These are phyloP conservation scores for Aethina tumida DNA, from an alignment of 1,140 invertebrate species.

Conservation along the genomic window DNA sequence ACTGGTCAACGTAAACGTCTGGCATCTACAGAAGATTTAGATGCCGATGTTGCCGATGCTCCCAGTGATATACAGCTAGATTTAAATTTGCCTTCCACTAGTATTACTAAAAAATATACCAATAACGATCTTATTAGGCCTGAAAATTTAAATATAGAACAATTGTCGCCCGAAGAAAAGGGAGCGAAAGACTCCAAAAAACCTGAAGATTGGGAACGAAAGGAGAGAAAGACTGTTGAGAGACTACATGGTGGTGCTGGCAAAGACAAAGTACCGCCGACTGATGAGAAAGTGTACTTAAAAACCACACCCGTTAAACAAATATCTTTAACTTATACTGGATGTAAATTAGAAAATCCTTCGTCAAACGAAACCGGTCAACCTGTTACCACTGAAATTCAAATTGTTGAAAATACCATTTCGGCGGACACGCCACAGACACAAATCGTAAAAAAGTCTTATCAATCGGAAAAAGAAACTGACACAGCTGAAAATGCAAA, in stretches of 20 bases:
- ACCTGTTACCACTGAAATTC: not conserved
- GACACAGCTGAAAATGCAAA: not conserved
- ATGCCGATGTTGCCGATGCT: constrained; percentile 25
- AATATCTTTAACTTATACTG: constrained; percentile 18
- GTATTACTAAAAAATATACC: constrained; percentile 25
- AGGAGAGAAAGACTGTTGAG: constrained; percentile 34
- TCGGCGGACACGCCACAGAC: not conserved
- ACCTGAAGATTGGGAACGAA: constrained; percentile 36
- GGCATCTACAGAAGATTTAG: constrained; percentile 35
- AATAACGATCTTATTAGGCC: constrained; percentile 26
- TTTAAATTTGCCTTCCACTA: constrained; percentile 22
- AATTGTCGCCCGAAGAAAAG: constrained; percentile 37
- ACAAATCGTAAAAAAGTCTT: constrained; percentile 5
- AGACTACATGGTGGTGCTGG: constrained; percentile 37
- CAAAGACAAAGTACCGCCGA: constrained; percentile 26
- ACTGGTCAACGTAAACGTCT: constrained; percentile 30
- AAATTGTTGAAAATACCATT: constrained; percentile 3
- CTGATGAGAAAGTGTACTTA: constrained; percentile 19
- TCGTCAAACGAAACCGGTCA: constrained; percentile 3
- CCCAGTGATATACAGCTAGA: constrained; percentile 18
- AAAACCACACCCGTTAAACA: constrained; percentile 22
- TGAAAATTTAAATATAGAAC: constrained; percentile 22
- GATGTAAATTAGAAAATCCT: not conserved
- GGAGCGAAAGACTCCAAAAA: constrained; percentile 38
- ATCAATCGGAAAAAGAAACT: constrained; percentile 8